Evolutionary conservation across 2,113 vertebrate species (phyloP).

Genomic region (Hyla sarda): DNA sequence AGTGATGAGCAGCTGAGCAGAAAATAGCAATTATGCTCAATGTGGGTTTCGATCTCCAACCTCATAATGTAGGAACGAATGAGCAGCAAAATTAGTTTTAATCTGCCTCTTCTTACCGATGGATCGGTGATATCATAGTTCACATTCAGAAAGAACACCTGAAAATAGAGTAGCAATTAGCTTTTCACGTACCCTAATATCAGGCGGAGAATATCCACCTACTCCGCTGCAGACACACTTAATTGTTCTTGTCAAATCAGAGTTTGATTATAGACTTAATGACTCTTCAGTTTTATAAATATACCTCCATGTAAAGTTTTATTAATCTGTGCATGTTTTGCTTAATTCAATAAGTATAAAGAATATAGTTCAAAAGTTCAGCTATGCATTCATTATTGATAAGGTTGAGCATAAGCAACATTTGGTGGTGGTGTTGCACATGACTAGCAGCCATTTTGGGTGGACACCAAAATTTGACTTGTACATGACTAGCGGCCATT

Average conservation of each 20-base stretch:
- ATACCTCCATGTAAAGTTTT: not conserved
- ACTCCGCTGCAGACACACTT: not conserved
- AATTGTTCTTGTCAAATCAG: constrained; percentile 33
- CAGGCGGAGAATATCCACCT: not conserved
- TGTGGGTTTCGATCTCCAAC: constrained; percentile 34
- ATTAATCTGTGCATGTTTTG: constrained; percentile 19
- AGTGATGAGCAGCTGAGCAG: constrained; percentile 47
- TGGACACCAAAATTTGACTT: no score
- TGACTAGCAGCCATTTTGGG: no score
- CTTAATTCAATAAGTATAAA: constrained; percentile 16
- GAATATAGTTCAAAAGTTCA: not conserved
- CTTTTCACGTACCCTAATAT: constrained; percentile 27
- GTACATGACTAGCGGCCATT: no score
- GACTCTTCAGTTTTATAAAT: not conserved
- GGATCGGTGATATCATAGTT: constrained; percentile 28
- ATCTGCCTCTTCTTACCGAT: constrained; percentile 32
- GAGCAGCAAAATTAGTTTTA: constrained; percentile 45
- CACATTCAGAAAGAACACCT: constrained; percentile 3
- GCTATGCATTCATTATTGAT: no score
- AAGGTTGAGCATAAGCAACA: no score
- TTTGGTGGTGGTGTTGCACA: no score
- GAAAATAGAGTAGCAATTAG: constrained; percentile 43
- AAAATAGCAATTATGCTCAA: constrained; percentile 54
- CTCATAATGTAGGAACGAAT: constrained; percentile 37
- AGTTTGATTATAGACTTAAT: constrained; percentile 20